Conservation (phyloP, 92 coral and sea anemone genomes). For the Palythoa grandis region DNA sequence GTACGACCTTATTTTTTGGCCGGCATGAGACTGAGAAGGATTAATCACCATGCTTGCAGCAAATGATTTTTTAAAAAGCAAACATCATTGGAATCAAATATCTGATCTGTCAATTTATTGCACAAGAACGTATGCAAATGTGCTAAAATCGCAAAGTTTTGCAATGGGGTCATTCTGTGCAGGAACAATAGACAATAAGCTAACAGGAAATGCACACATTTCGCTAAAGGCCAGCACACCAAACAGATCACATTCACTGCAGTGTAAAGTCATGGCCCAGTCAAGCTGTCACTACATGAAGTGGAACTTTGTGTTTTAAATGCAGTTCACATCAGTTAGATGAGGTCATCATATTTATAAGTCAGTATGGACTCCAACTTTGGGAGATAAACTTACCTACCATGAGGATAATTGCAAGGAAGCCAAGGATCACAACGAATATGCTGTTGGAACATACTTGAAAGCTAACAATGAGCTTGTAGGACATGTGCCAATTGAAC, state of each 20-base stretch:
- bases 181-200: conserved; percentile 12
- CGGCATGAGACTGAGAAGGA: conserved; percentile 7
- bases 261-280: conserved; percentile 44
- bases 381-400: too few species aligned
- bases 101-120: background rate
- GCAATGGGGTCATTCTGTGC: background rate
- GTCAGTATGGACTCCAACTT: conserved; percentile 53
- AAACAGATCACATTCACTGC: conserved; percentile 32
- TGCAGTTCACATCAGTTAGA: conserved; percentile 58
- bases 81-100: background rate
- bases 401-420: conserved; percentile 47
- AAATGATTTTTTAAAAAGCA: background rate
- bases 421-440: too few species aligned
- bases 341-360: conserved; percentile 57
- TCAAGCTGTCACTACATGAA: conserved; percentile 41
- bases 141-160: background rate
- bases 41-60: background rate
- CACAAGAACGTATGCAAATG: background rate
- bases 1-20: conserved; percentile 41
- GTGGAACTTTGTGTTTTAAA: conserved; percentile 60
- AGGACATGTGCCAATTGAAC: too few species aligned
- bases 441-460: conserved; percentile 31
- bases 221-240: conserved; percentile 6
- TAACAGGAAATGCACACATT: background rate
- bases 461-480: too few species aligned